phyloP scores from a whole-genome alignment of 2,888 invertebrate genomes.

The Ormyrus thymus region DNA sequence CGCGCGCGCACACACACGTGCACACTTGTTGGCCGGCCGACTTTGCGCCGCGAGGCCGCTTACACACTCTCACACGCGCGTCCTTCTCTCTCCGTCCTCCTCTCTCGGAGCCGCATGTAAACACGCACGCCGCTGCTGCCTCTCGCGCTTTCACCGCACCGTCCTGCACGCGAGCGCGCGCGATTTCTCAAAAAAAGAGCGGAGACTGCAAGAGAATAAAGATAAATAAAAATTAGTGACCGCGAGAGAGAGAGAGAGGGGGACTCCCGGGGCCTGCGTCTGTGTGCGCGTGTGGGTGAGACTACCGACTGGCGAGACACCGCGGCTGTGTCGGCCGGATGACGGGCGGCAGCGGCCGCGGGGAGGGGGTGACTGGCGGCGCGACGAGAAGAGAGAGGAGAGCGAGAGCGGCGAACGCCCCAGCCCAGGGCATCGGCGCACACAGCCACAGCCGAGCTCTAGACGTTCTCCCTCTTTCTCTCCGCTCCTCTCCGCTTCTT shows the following conservation, averaged over 20 bases:
- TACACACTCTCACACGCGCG: too few species aligned
- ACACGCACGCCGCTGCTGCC: conserved; percentile 40
- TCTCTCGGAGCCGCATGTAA: conserved; percentile 29
- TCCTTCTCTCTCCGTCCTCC: not conserved
- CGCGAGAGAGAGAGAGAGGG: not conserved
- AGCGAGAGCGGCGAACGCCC: not conserved
- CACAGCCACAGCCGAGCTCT: not conserved
- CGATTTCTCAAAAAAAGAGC: conserved; percentile 1
- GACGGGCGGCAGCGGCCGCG: not conserved
- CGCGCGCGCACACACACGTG: not conserved
- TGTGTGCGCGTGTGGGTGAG: conserved; percentile 31
- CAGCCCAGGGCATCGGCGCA: not conserved
- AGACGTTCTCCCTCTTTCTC: too few species aligned
- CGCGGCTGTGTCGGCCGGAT: conserved; percentile 34
- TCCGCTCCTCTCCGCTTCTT: not conserved
- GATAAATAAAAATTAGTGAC: conserved; percentile 4
- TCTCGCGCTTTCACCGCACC: conserved; percentile 25
- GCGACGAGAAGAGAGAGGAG: not conserved
- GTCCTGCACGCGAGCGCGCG: not conserved
- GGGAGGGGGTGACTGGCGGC: not conserved
- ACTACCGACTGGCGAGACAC: conserved; percentile 49
- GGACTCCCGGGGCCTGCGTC: not conserved
- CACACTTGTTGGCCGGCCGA: not conserved
- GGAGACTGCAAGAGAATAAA: not conserved
- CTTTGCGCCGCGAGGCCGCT: too few species aligned